A percentile compares a stretch with the other conserved stretches of the same genome.
Evolutionary conservation across 1,140 invertebrate genomes (phyloP).

Genomic region (Sminthurinus signatus): DNA sequence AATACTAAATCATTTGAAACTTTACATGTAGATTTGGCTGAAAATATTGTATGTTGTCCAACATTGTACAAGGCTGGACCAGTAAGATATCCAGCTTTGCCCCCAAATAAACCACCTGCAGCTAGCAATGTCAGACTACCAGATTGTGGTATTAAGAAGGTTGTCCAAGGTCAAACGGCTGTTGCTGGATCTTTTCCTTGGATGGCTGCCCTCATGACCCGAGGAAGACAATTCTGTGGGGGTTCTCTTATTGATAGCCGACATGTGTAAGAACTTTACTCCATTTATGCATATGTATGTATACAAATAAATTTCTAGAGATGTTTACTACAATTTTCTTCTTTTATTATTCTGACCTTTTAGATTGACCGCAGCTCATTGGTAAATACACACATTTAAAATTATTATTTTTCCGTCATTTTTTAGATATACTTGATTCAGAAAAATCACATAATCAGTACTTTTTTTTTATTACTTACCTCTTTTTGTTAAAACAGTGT

Average conservation of each 20-base stretch:
- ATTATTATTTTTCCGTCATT: too few relatives aligned
- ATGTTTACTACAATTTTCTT: too few relatives aligned
- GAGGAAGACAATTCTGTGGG: conserved; percentile 31
- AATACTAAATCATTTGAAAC: too few relatives aligned
- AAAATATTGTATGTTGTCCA: conserved; percentile 10
- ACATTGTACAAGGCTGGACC: not conserved
- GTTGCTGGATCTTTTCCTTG: conserved; percentile 14
- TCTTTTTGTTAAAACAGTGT: not conserved
- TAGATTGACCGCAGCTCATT: not conserved
- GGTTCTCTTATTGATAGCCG: conserved; percentile 32
- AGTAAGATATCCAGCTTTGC: not conserved
- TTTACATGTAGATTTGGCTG: not conserved
- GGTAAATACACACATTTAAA: too few relatives aligned
- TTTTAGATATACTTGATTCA: too few relatives aligned
- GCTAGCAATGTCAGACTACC: not conserved
- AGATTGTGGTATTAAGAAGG: conserved; percentile 12
- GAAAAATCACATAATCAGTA: not conserved
- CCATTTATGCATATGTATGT: too few relatives aligned
- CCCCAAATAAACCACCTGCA: not conserved
- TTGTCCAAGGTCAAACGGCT: conserved; percentile 18
- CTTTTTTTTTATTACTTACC: not conserved
- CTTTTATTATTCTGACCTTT: too few relatives aligned
- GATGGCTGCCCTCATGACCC: conserved; percentile 28
- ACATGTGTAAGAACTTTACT: too few relatives aligned
- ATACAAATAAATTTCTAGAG: too few relatives aligned